These are phyloP conservation scores for Plestiodon gilberti DNA, from an alignment of 2,113 vertebrate species.

Conservation along the genomic window DNA sequence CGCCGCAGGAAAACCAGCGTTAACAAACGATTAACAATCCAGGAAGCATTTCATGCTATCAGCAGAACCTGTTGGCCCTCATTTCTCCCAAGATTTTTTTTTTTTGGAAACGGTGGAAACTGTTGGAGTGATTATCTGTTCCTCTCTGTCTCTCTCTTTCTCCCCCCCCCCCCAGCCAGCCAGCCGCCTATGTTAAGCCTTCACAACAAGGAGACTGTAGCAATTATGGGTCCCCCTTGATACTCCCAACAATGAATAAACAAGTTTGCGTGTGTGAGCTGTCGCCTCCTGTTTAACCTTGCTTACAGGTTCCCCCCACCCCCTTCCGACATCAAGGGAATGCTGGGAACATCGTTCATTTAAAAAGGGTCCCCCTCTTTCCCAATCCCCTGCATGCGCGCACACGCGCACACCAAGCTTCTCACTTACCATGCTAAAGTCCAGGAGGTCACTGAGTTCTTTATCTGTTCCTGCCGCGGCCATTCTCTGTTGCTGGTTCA, in stretches of 20 bases:
- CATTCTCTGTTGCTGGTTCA: constrained; percentile 99
- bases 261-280: constrained; percentile 62
- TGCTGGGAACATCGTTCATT: constrained; percentile 22
- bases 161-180: background rate
- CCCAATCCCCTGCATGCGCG: constrained; percentile 31
- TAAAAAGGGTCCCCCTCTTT: background rate
- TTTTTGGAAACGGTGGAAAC: background rate
- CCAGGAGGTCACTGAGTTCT: constrained; percentile 98
- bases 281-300: constrained; percentile 50
- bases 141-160: background rate
- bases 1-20: background rate
- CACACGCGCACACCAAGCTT: background rate
- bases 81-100: background rate
- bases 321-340: constrained; percentile 26
- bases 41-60: too few relatives aligned
- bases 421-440: constrained; percentile 98
- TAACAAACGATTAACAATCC: background rate
- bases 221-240: constrained; percentile 40
- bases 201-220: constrained; percentile 3
- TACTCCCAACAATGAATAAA: constrained; percentile 59
- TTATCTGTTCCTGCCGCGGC: constrained; percentile 97
- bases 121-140: background rate
- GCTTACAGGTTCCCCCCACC: constrained; percentile 48
- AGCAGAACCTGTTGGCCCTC: background rate
- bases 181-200: background rate